phyloP scores from a whole-genome alignment of 2,113 vertebrate genomes.

The Urocynchramus pylzowi region DNA sequence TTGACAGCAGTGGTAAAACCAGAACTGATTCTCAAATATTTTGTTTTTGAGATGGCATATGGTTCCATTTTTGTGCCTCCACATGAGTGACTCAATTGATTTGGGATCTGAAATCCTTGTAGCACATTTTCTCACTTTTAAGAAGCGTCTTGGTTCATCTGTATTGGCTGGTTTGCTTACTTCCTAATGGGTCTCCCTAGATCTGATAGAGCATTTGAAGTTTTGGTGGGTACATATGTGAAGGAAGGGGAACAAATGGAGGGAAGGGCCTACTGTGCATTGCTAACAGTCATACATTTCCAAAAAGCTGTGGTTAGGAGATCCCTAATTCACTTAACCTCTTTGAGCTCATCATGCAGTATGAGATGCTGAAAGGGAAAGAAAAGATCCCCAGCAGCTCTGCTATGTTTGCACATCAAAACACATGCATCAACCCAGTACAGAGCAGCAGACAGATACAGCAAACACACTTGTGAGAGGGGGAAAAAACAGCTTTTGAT shows the following conservation, averaged over 20 bases:
- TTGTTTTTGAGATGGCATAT: conserved; percentile 16
- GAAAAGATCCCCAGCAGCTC: background rate
- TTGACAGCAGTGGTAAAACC: background rate
- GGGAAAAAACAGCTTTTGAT: background rate
- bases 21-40: conserved; percentile 26
- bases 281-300: background rate
- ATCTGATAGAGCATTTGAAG: background rate
- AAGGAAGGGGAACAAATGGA: background rate
- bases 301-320: background rate
- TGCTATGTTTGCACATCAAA: background rate
- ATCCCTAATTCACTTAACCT: conserved; percentile 5
- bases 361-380: background rate
- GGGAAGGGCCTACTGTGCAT: background rate
- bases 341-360: conserved; percentile 5
- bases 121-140: conserved; percentile 23
- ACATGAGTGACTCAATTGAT: background rate
- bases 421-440: fast-evolving
- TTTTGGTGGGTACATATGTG: background rate
- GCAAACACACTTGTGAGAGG: background rate
- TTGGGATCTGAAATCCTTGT: conserved; percentile 7
- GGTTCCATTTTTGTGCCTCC: background rate
- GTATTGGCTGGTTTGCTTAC: background rate
- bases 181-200: conserved; percentile 6
- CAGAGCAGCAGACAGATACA: background rate
- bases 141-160: background rate